A percentile compares a stretch with the other conserved stretches of the same genome.
Evolutionary conservation across 2,113 vertebrate genomes (phyloP).

Genomic region (Hydrochoerus hydrochaeris): DNA sequence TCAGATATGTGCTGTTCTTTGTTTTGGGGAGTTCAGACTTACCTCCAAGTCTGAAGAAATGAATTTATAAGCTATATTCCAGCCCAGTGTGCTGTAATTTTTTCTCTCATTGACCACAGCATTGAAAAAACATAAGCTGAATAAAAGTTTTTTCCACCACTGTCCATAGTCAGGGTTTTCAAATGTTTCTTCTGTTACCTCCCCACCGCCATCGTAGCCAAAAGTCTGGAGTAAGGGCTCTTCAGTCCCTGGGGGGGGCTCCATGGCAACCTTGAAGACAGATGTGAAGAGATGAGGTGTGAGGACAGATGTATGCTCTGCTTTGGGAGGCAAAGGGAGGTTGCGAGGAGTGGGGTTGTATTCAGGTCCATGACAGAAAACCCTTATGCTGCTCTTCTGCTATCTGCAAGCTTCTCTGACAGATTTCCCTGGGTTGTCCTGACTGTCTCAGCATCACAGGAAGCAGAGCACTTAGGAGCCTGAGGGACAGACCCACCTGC

Average conservation of each 20-base stretch:
- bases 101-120: constrained; percentile 84
- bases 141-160: constrained; percentile 84
- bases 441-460: background rate
- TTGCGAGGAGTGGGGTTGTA: background rate
- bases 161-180: constrained; percentile 67
- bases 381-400: background rate
- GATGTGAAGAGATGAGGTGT: background rate
- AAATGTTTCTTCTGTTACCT: constrained; percentile 79
- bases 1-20: background rate
- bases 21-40: constrained; percentile 29
- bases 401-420: background rate
- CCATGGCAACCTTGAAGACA: constrained; percentile 80
- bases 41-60: constrained; percentile 84
- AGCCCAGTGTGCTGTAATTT: constrained; percentile 82
- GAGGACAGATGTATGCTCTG: background rate
- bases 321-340: background rate
- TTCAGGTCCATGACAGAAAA: background rate
- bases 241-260: constrained; percentile 83
- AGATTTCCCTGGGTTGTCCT: background rate
- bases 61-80: constrained; percentile 85
- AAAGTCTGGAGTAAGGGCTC: constrained; percentile 81
- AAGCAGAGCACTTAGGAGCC: background rate
- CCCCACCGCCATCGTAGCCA: constrained; percentile 67
- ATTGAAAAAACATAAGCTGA: constrained; percentile 83
- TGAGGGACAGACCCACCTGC: background rate